Evolutionary conservation across 1,140 invertebrate genomes (phyloP).

Genomic region (Magallana ariakensis): DNA sequence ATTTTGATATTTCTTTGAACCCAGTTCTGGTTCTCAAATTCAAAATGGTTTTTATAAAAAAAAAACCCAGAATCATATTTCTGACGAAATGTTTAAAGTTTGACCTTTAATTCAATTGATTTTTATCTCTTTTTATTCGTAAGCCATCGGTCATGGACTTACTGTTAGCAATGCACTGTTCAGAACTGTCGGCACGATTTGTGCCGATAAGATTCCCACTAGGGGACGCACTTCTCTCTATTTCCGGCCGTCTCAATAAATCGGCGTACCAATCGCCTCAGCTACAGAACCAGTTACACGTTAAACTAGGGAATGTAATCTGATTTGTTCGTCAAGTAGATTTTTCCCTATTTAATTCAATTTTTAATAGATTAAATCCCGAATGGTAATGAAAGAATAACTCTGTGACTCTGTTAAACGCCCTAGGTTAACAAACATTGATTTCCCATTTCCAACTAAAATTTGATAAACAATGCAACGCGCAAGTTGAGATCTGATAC

Average conservation of each 20-base stretch:
- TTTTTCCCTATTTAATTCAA: slow-evolving; percentile 33
- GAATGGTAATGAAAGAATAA: background rate
- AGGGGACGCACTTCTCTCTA: background rate
- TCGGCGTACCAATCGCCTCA: background rate
- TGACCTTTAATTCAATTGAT: background rate
- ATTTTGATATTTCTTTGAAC: no score
- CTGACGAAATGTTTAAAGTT: no score
- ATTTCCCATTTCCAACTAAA: background rate
- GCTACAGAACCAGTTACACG: background rate
- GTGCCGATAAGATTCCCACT: background rate
- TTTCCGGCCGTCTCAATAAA: background rate
- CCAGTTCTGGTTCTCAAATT: no score
- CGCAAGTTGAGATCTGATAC: no score
- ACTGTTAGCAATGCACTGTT: background rate
- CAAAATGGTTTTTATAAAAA: no score
- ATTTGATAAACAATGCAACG: no score
- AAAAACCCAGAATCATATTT: no score
- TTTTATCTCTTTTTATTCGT: background rate
- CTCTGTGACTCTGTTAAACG: slow-evolving; percentile 6
- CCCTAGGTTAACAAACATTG: background rate
- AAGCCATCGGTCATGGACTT: background rate
- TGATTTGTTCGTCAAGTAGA: slow-evolving; percentile 19
- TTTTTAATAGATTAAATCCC: slow-evolving; percentile 28
- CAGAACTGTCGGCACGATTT: background rate
- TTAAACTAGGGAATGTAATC: background rate